Base-by-base conservation (phyloP, 2,113 vertebrate species). In the Helogale parvula region DNA sequence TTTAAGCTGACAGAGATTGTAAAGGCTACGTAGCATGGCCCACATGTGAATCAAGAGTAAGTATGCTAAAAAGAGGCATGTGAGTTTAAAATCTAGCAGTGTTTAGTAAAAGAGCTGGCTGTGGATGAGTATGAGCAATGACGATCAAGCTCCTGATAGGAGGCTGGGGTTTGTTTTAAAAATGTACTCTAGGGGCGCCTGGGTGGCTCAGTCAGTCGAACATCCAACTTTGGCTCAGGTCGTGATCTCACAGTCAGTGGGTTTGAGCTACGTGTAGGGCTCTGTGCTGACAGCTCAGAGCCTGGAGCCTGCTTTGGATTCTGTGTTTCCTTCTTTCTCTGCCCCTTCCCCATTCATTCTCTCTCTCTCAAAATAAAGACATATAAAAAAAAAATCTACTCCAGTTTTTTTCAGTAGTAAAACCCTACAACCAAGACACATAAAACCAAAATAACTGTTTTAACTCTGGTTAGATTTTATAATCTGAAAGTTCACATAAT, bases 401-500 rank as follows among this genome's bases (percentile, higher is more conserved):
- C 33, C 17, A 74, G 10, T 50, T 47, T 65, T 82, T 90, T 80
- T 69, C 23, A 72, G 38, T 47, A 74, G 60, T 31, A 74, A 76
- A 96, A 71, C 41, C 83, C 23, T 81, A 66, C 33, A 88, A 93
- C 71, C 74, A 92, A 54, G 83, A 95, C 23, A 85, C 35, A 86
- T 15, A 87, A n/a, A 92, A 66, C 2, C 69, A 79, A 77, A 85
- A 16, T 27, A 45, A 54, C 7, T 89, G 8, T 60, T 95, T 90
- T 79, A 82, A 83, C 85, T 93, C 74, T 92, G 57, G 33, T 38
- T 97, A 23, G 94, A 95, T 93, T 93, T 96, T 86, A 92, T n/a
- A 91, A 95, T 83, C 31, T 69, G 23, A 52, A 89, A 83, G 23
- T 79, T 14, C 31, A 74, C 4, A 54, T 57, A 89, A 83, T 33